Base-by-base conservation (phyloP, 2,888 invertebrate species). In the Alloplasta piceator region DNA sequence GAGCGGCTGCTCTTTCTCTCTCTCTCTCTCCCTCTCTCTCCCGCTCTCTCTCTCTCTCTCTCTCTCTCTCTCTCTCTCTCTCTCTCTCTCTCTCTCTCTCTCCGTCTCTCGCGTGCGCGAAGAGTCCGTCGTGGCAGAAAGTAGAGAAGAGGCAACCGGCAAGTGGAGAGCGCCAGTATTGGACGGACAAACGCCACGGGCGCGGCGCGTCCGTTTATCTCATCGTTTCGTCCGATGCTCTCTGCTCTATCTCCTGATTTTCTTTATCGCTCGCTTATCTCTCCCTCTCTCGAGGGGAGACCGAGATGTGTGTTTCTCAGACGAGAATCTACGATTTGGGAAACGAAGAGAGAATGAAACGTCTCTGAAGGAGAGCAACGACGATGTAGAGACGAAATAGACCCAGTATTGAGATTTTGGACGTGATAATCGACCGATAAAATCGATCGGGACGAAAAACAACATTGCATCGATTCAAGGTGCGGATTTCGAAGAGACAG, bases 1-100 rank as follows among this genome's bases (percentile, higher is more conserved):
- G 89, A 87, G 87, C 86, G 86, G 74, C 68, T 67, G 67, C 77
- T 66, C 75, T n/a, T n/a, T n/a, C n/a, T n/a, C n/a, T n/a, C n/a
- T n/a, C n/a, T n/a, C n/a, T n/a, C n/a, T n/a, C n/a, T n/a, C 70
- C 64, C 60, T 61, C 16, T 41, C 26, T 63, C 41, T 46, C 64
- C 58, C n/a, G n/a, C n/a, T n/a, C n/a, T n/a, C n/a, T n/a, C n/a
- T n/a, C n/a, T n/a, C n/a, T n/a, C n/a, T n/a, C 60, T 43, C 43
- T 6, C 46, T 10, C 43, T 10, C 48, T 48, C 48, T 48, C 48
- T 48, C 4, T 48, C 50, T n/a, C 50, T 48, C 50, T 50, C 50
- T 50, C 3, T 50, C 50, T 50, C 50, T 50, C 12, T 14, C 50
- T 50, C 12, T 14, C 6, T 16, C 52, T 52, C 16, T 6, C 52